Percentiles rank a stretch among this genome's conserved stretches.
These are phyloP conservation scores for Sebastes taczanowskii DNA, from an alignment of 2,797 vertebrate genomes.

Conservation along the genomic window DNA sequence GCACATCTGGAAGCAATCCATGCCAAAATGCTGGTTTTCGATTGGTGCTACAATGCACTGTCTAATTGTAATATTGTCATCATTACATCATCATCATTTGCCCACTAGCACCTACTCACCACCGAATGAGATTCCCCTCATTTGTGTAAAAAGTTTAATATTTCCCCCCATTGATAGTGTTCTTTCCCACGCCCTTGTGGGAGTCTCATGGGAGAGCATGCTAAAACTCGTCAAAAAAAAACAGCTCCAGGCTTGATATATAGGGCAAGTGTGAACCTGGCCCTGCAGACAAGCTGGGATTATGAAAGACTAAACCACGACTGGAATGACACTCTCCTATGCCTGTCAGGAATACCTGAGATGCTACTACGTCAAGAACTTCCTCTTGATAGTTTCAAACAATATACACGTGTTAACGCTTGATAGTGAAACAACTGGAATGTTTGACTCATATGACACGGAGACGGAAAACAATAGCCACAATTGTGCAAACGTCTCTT, in stretches of 20 bases:
- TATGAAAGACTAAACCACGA: slow-evolving; percentile 41
- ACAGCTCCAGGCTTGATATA: background rate
- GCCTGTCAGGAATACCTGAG: slow-evolving; percentile 31
- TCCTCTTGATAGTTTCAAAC: background rate
- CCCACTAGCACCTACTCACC: background rate
- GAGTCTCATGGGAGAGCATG: background rate
- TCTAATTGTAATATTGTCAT: background rate
- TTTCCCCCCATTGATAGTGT: background rate
- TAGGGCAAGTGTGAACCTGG: background rate
- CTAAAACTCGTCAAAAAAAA: background rate
- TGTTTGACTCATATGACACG: background rate
- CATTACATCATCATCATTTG: background rate
- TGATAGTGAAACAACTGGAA: background rate
- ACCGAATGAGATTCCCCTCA: background rate
- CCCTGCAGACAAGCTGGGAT: background rate
- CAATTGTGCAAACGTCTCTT: background rate
- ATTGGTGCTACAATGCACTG: background rate
- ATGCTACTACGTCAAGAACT: slow-evolving; percentile 6
- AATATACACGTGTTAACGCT: background rate
- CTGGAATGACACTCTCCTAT: slow-evolving; percentile 48
- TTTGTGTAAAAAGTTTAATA: background rate
- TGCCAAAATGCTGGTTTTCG: background rate
- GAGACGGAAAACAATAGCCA: background rate
- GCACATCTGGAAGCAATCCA: background rate
- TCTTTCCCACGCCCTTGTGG: background rate